Base-by-base conservation (phyloP, 2,797 vertebrate species). In the Lepus townsendii region DNA sequence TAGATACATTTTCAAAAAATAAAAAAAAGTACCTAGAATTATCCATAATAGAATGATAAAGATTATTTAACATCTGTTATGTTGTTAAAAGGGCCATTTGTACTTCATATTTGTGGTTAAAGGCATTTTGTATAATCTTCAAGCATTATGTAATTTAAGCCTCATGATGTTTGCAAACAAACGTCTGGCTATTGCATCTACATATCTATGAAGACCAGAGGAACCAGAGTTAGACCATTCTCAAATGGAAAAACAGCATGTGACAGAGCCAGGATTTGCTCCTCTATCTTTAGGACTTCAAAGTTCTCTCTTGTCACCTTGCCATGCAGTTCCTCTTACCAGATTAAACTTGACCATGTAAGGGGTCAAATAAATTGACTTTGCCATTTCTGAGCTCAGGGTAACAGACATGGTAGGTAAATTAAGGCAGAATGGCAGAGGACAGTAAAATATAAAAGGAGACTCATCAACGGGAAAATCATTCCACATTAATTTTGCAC, bases 401-500 rank as follows among this genome's bases (percentile, higher is more conserved):
- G 22, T 78, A 90, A 90, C 19, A 79, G 72, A 66, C 16, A 79
- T 9, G 32, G 52, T 32, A 60, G 89, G 57, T 93, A 96, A 95
- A 93, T 90, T 47, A 96, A 97, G 62, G 78, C 47, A 76, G 80
- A 42, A 71, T 90, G 65, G 50, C 26, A 85, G 50, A 77, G n/a
- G 13, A 83, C 2, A 14, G 57, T 95, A 68, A 90, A 96, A 89
- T 75, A 71, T 71, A 68, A 80, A 88, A 90, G 47, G 24, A 60
- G 69, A 88, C 42, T 89, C 50, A 83, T 47, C 63, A 69, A 93
- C 97, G 89, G 77, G 68, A 72, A 96, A 97, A 96, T 76, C 90
- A 83, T 63, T 96, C 66, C 88, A 90, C 73, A 79, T 96, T 97
- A 95, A 96, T 97, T 95, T 88, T 96, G 76, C 82, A 83, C 85